Conservation (phyloP, 2,113 vertebrate genomes). For the Ochotona princeps region DNA sequence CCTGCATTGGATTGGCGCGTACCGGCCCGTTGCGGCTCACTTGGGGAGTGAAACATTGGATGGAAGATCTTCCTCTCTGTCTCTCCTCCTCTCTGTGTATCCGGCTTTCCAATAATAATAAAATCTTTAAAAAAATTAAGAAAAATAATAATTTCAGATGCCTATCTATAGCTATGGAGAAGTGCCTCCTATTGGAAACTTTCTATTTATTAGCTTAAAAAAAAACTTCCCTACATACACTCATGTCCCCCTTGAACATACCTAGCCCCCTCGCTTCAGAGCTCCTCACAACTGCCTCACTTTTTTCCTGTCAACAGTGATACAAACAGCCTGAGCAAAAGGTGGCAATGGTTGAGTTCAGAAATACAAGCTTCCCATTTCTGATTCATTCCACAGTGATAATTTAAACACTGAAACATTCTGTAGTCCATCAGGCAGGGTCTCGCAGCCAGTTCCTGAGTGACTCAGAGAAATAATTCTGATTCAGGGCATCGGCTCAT, state of each 20-base stretch:
- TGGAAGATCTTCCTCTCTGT: too few relatives aligned
- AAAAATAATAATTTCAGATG: background rate
- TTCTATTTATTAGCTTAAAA: background rate
- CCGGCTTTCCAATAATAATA: too few relatives aligned
- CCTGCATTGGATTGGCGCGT: too few relatives aligned
- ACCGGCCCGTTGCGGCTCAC: too few relatives aligned
- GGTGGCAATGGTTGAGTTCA: conserved; percentile 36
- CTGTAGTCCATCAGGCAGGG: conserved; percentile 57
- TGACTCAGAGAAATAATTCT: conserved; percentile 60
- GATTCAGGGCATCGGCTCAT: conserved; percentile 11
- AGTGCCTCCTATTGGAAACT: background rate
- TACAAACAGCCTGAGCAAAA: background rate
- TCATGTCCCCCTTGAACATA: background rate
- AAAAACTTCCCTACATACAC: background rate
- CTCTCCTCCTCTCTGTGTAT: too few relatives aligned
- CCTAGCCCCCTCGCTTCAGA: conserved; percentile 9
- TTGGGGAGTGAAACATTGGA: too few relatives aligned
- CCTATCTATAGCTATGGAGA: background rate
- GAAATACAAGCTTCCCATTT: conserved; percentile 57
- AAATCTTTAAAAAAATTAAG: too few relatives aligned
- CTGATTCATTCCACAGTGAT: conserved; percentile 53
- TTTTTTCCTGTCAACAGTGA: background rate
- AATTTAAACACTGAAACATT: conserved; percentile 55
- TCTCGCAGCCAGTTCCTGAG: conserved; percentile 57
- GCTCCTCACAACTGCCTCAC: background rate